Percentiles rank a stretch among this genome's conserved stretches.
Evolutionary conservation across 2,797 vertebrate genomes (phyloP).

Genomic region (Sebastes jordani): DNA sequence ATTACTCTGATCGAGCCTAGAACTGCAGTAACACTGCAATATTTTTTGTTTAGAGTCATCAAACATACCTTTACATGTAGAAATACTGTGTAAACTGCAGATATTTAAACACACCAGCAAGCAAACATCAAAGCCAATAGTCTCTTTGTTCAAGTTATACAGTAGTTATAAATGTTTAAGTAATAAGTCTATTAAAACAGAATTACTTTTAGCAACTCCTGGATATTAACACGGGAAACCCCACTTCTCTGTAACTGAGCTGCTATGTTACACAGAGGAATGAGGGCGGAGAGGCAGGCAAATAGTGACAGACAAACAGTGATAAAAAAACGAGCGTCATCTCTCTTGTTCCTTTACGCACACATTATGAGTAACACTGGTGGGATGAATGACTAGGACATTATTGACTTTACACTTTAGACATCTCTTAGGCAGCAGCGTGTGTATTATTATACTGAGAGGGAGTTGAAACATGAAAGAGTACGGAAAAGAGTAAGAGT

Average conservation of each 20-base stretch:
- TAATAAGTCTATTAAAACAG: background rate
- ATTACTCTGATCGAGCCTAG: background rate
- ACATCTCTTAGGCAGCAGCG: slow-evolving; percentile 44
- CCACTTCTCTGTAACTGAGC: background rate
- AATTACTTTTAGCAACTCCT: background rate
- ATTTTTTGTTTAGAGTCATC: background rate
- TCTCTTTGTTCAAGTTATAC: background rate
- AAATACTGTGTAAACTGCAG: background rate
- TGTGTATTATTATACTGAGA: slow-evolving; percentile 37
- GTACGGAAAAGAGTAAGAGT: background rate
- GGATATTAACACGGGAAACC: background rate
- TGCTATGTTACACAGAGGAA: background rate
- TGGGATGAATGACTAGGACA: slow-evolving; percentile 52
- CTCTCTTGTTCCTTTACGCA: background rate
- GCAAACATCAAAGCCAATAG: background rate
- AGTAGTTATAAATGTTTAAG: background rate
- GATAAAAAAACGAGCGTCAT: background rate
- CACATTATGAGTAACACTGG: slow-evolving; percentile 56
- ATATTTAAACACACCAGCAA: background rate
- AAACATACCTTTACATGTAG: background rate
- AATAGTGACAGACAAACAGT: background rate
- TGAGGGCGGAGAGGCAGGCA: background rate
- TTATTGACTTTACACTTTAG: slow-evolving; percentile 1
- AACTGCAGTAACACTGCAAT: background rate
- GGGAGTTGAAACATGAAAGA: background rate